Evolutionary conservation across 2,888 invertebrate genomes (phyloP).

Genomic region (Xylophagus ater): DNA sequence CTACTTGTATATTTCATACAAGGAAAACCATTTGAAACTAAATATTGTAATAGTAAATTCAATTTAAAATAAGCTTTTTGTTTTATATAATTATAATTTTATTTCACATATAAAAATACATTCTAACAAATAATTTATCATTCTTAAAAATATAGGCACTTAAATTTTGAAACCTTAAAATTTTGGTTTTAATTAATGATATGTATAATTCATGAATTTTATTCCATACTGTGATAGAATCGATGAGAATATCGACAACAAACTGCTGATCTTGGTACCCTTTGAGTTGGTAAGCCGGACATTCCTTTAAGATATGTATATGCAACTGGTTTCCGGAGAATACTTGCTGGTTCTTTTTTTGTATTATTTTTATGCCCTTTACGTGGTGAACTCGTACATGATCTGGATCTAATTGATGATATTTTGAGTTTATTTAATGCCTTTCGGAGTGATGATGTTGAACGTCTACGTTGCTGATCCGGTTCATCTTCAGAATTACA

Average conservation of each 20-base stretch:
- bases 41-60: too few species aligned
- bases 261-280: constrained; percentile 54
- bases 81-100: too few species aligned
- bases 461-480: constrained; percentile 26
- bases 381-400: constrained; percentile 44
- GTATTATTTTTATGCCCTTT: constrained; percentile 17
- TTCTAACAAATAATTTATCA: too few species aligned
- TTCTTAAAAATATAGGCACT: too few species aligned
- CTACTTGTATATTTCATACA: too few species aligned
- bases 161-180: too few species aligned
- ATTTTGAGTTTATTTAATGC: constrained; percentile 57
- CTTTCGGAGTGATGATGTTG: constrained; percentile 52
- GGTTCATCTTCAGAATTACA: constrained; percentile 45
- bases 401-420: constrained; percentile 48
- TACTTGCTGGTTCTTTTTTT: constrained; percentile 49
- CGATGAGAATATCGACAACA: constrained; percentile 24
- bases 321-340: constrained; percentile 63
- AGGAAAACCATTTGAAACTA: too few species aligned
- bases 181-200: too few species aligned
- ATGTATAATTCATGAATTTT: too few species aligned
- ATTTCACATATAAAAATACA: too few species aligned
- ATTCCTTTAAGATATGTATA: constrained; percentile 72
- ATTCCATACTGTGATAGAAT: too few species aligned
- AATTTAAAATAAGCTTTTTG: too few species aligned
- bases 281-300: constrained; percentile 68